Evolutionary conservation across 2,113 vertebrate species (phyloP).

Genomic region (Pavo muticus): DNA sequence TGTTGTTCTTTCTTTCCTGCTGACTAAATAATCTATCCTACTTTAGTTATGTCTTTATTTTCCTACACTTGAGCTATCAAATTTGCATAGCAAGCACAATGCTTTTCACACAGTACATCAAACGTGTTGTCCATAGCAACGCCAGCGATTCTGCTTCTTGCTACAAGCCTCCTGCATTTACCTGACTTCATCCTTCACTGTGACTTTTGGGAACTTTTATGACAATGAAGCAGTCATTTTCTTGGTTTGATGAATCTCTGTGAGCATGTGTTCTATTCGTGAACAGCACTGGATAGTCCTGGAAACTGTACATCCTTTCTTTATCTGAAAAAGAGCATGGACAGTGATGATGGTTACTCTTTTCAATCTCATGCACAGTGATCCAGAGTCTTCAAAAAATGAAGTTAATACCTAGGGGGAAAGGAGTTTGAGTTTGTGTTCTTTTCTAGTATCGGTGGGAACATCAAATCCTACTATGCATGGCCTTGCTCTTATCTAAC

Average conservation of each 20-base stretch:
- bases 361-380: neutral
- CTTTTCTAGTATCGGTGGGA: neutral
- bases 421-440: neutral
- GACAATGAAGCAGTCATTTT: slow-evolving; percentile 6
- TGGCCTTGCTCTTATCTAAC: neutral
- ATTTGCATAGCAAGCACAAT: neutral
- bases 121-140: neutral
- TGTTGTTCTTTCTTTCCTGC: neutral
- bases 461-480: neutral
- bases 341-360: neutral
- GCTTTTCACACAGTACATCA: neutral
- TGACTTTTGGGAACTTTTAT: neutral
- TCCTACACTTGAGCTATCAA: slow-evolving; percentile 16
- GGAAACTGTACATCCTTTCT: neutral
- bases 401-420: neutral
- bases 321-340: neutral
- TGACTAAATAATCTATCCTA: neutral
- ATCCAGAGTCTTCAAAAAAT: neutral
- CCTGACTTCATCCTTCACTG: neutral
- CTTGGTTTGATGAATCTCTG: neutral
- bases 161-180: neutral
- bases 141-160: neutral
- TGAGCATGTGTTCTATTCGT: neutral
- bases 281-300: neutral
- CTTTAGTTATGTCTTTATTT: slow-evolving; percentile 5